Base-by-base conservation (phyloP, 2,888 invertebrate species). In the Steinernema hermaphroditum region DNA sequence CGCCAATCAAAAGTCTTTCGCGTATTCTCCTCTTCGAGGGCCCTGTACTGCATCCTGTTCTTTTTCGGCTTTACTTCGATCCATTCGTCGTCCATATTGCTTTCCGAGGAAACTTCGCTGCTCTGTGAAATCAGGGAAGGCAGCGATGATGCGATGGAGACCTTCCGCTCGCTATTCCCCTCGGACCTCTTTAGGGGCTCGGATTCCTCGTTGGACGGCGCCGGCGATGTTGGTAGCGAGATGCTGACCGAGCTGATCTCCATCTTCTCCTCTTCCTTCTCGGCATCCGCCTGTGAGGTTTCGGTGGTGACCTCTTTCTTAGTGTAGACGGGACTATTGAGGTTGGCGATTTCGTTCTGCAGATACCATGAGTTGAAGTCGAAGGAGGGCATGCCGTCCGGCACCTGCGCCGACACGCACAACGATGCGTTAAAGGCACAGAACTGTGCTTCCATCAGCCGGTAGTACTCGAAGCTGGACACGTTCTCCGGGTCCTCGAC, bases 381-480 rank as follows among this genome's bases (percentile, higher is more conserved):
- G n/a, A 46, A 16, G n/a, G 16, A 16, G 46, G 16, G 22, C n/a
- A 4, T 16, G 46, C 46, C 46, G 9, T 19, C 22, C 16, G 46
- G 46, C 46, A 19, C n/a, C n/a, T 46, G 46, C 4, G 46, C 6
- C 22, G 46, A 16, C 22, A 46, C 12, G 37, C 37, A 46, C 9
- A 46, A n/a, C 4, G 46, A 46, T 46, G 16, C n/a, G 46, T 46
- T 46, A n/a, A 46, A 46, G 9, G 46, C 46, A 16, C 16, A 16
- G 22, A 46, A 46, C 46, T 46, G 46, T 16, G 46, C 46, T 16
- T 46, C 46, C 46, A 46, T 46, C 46, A 46, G 46, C n/a, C 46
- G 46, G 6, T 12, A 19, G 22, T 46, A 46, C 22, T 46, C 46
- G 22, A 19, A 19, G 22, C 22, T 16, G 22, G 16, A 19, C 4